Evolutionary conservation across 2,113 vertebrate genomes (phyloP), one percentile per base, ranked within the genome.

Genomic region (Rhineura floridana): DNA sequence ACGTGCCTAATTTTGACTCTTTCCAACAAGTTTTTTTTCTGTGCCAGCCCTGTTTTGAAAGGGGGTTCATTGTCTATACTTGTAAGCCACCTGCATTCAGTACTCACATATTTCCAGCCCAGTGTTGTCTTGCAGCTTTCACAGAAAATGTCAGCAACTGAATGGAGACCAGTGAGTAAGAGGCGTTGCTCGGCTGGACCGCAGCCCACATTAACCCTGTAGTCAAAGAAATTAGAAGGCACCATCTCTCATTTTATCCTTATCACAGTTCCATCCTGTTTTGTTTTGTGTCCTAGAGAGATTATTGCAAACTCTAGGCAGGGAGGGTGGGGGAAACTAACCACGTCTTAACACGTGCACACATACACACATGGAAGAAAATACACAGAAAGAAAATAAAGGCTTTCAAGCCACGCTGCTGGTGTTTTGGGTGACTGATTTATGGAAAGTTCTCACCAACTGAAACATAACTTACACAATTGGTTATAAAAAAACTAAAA

Each of bases 61-160:
- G 15, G 33, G 19, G 25, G 13, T 39, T 87, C 70, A 50, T 25
- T 84, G 23, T 72, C 33, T 0, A 3, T 30, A 44, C 39, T 62
- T 25, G 17, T 21, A 44, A 55, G 15, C 39, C 10, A 15, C 30
- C 52, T 80, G 9, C 11, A 23, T n/a, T 69, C 4, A 7, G 6
- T 70, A 97, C 97, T 97, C 88, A 97, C 97, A 4, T 97, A 97
- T 95, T 97, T 97, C 97, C 97, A 97, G 79, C 97, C 97, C 92
- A 97, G 92, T 2, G 97, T 96, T 90, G 97, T 97, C 80, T 97
- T 97, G 96, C 97, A 97, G 95, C 95, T 97, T 93, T 97, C 96
- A 8, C 97, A 97, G 95, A 97, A 97, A 91, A 97, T 97, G 70
- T 97, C 97, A 2, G 97, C 96, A 89, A 97, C 97, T 0, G 97